phyloP scores from a whole-genome alignment of 2,888 invertebrate genomes.

The Polydrusus cervinus region DNA sequence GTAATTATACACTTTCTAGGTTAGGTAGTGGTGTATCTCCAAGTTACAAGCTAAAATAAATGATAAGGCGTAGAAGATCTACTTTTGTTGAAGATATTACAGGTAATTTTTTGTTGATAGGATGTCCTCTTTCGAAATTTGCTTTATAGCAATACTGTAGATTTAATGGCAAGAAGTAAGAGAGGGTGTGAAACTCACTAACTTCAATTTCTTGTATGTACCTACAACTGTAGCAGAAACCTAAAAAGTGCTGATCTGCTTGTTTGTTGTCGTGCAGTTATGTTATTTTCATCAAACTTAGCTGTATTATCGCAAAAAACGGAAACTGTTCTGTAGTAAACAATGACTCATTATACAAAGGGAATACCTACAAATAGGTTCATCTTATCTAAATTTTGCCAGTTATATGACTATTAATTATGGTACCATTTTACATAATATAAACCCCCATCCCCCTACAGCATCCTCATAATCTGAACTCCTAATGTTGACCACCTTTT shows the following conservation, averaged over 20 bases:
- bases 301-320: too few relatives aligned
- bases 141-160: neutral
- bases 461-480: too few relatives aligned
- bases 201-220: too few relatives aligned
- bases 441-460: too few relatives aligned
- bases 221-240: neutral
- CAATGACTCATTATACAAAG: neutral
- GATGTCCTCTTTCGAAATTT: neutral
- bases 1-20: neutral
- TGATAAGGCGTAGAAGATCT: constrained; percentile 31
- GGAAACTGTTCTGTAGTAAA: neutral
- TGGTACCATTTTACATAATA: too few relatives aligned
- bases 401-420: too few relatives aligned
- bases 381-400: too few relatives aligned
- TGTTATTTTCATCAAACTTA: too few relatives aligned
- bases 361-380: too few relatives aligned
- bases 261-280: neutral
- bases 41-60: constrained; percentile 24
- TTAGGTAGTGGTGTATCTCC: constrained; percentile 12
- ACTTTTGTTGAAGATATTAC: constrained; percentile 22
- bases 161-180: neutral
- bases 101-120: constrained; percentile 14
- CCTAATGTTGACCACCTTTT: too few relatives aligned
- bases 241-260: constrained; percentile 1
- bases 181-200: neutral